Conservation (phyloP, 2,113 vertebrate species). For the Neogale vison region DNA sequence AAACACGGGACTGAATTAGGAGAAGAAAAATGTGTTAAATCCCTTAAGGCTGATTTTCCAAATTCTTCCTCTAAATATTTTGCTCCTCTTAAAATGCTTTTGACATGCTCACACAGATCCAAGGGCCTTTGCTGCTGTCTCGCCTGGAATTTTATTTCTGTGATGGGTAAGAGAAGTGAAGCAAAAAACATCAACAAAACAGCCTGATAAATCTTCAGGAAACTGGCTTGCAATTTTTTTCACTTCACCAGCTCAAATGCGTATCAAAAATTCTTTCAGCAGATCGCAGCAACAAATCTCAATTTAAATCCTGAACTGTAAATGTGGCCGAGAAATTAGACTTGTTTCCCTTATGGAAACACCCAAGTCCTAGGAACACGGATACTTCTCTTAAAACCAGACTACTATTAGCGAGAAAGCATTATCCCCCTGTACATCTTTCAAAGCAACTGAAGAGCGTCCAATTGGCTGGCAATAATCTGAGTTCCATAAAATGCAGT, state of each 20-base stretch:
- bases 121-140: not conserved
- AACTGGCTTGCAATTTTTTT: not conserved
- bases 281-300: slow-evolving; percentile 29
- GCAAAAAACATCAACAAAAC: not conserved
- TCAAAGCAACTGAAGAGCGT: not conserved
- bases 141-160: slow-evolving; percentile 19
- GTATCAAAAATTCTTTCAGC: not conserved
- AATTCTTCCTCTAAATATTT: slow-evolving; percentile 76
- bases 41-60: slow-evolving; percentile 74
- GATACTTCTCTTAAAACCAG: not conserved
- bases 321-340: not conserved
- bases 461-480: not conserved
- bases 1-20: slow-evolving; percentile 66
- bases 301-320: slow-evolving; percentile 11
- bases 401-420: not conserved
- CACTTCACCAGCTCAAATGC: not conserved
- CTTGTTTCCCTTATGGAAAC: not conserved
- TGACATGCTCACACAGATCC: slow-evolving; percentile 64
- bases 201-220: not conserved
- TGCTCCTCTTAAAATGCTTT: slow-evolving; percentile 68
- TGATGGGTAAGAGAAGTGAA: not conserved
- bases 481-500: not conserved
- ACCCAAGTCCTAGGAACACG: not conserved
- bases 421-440: not conserved
- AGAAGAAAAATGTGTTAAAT: slow-evolving; percentile 72